Base-by-base conservation (phyloP, 2,797 vertebrate species). In the Falco rusticolus region DNA sequence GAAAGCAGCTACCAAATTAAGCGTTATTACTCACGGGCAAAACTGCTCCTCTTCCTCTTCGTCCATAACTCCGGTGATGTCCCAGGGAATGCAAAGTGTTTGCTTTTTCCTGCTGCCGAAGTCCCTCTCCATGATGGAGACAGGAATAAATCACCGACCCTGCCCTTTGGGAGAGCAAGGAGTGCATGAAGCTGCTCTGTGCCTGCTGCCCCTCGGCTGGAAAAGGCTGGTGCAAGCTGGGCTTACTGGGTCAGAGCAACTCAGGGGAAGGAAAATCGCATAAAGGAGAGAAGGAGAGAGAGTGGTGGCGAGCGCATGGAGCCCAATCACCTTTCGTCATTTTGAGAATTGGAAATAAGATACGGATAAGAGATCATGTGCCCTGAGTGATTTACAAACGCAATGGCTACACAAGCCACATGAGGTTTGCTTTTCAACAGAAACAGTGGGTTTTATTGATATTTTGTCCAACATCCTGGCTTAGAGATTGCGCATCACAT, bases 251-350 rank as follows among this genome's bases (percentile, higher is more conserved):
- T 47, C 87, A 63, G 65, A 89, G 93, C 57, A 80, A 71, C 41
- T 34, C 11, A 10, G 97, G 97, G 89, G 94, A 97, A 98, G 98
- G 97, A 85, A 95, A 97, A 97, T 31, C 5, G 1, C 89, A 41
- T 5, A 64, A 84, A 91, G 20, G 29, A 95, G 86, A 83, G 84
- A 95, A 89, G 84, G 79, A 84, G 97, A 97, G 97, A 98, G 96
- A 98, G 95, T 83, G 93, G 96, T 92, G 96, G 98, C 97, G 97
- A 96, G 98, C 97, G 97, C 86, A 50, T 80, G 83, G 92, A 98
- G 97, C 96, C 98, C 98, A 98, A 98, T 98, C 98, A 96, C 97
- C 97, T 98, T 98, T 97, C 98, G 98, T 97, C 98, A 93, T 98
- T 98, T 96, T 93, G 96, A 95, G 90, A 97, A 98, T 97, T 97